Evolutionary conservation across 2,113 vertebrate genomes (phyloP).

Genomic region (Anas platyrhynchos): DNA sequence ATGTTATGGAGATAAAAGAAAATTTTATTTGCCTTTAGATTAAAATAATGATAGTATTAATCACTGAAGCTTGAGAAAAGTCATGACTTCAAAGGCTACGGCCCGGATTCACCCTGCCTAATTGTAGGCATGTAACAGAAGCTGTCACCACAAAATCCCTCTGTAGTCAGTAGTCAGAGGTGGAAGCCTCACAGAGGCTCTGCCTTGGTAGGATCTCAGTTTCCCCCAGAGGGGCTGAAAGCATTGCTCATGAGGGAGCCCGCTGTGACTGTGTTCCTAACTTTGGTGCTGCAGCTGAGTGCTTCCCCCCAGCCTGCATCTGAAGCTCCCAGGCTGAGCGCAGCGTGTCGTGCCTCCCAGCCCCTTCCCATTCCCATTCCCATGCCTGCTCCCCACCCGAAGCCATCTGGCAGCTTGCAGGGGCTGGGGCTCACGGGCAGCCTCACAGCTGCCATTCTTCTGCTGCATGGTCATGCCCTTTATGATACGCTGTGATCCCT

Average conservation of each 20-base stretch:
- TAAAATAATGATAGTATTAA: constrained; percentile 39
- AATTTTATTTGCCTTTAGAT: constrained; percentile 42
- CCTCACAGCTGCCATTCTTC: neutral
- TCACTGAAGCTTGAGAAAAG: constrained; percentile 15
- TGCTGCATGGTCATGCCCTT: neutral
- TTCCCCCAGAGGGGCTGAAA: neutral
- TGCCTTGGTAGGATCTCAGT: accelerated
- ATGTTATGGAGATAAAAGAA: constrained; percentile 3
- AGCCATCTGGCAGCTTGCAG: neutral
- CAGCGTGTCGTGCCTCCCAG: neutral
- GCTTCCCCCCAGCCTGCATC: neutral
- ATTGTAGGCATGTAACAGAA: neutral
- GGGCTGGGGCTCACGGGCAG: neutral
- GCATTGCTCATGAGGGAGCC: neutral
- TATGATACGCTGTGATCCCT: neutral
- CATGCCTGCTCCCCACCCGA: neutral
- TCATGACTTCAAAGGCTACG: neutral
- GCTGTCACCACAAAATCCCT: neutral
- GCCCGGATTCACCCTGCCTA: neutral
- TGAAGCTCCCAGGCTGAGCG: neutral
- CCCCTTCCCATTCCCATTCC: neutral
- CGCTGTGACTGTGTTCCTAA: neutral
- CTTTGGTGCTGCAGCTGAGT: neutral
- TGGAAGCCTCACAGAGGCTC: constrained; percentile 7
- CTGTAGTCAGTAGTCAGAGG: neutral